phyloP scores from a whole-genome alignment of 2,888 invertebrate species.

The Coecobrya sp. region DNA sequence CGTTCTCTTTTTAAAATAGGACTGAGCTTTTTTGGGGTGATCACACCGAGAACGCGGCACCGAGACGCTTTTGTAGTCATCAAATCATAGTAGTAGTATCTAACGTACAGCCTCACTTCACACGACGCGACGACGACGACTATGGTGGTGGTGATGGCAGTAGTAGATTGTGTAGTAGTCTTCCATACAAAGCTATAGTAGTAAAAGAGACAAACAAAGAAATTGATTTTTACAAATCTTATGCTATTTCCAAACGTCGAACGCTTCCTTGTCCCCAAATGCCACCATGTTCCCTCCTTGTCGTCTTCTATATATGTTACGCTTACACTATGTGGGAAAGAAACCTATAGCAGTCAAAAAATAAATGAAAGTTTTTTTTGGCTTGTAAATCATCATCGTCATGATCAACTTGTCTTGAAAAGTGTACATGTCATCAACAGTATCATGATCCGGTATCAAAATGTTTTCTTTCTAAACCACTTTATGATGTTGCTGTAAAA shows the following conservation, averaged over 20 bases:
- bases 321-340: no score
- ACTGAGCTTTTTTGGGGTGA: slow-evolving; percentile 40
- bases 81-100: not conserved
- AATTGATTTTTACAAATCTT: slow-evolving; percentile 70
- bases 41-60: slow-evolving; percentile 25
- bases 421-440: not conserved
- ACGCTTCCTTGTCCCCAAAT: slow-evolving; percentile 7
- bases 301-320: not conserved
- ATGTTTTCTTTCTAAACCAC: slow-evolving; percentile 12
- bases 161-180: no score
- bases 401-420: not conserved
- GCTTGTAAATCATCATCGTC: slow-evolving; percentile 28
- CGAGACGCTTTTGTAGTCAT: slow-evolving; percentile 28
- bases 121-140: not conserved
- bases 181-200: not conserved
- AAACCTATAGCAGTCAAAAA: not conserved
- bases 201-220: slow-evolving; percentile 35
- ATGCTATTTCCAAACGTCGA: slow-evolving; percentile 18
- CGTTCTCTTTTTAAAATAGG: slow-evolving; percentile 63
- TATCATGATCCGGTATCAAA: not conserved
- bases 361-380: slow-evolving; percentile 1
- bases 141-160: no score
- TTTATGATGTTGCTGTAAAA: not conserved
- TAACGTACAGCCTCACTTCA: not conserved
- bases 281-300: not conserved